Evolutionary conservation across 2,797 vertebrate genomes (phyloP), one percentile per base, ranked within the genome.

Genomic region (Galagoides demidoff): DNA sequence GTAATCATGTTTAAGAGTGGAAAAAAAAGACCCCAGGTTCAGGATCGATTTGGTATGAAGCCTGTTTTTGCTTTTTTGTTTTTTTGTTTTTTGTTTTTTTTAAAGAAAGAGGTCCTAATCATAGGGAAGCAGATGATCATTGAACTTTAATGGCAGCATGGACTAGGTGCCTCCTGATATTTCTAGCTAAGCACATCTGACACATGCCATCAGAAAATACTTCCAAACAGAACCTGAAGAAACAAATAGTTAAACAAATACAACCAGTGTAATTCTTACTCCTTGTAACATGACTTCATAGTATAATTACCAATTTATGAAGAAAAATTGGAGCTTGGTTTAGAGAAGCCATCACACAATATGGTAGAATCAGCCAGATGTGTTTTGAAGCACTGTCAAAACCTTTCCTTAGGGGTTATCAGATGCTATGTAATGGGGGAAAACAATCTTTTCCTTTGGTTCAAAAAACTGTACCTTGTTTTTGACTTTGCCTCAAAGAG

Each of bases 401-500:
- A 68, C 12, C 12, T 7, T 19, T 81, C 89, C 86, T 37, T 7
- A 31, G 25, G 17, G 31, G 37, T 70, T 96, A 85, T 90, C 37
- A 82, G 12, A 39, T 64, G 16, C 14, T 52, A 52, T 14, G 4
- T 52, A 90, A 95, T 43, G 2, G 22, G 79, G 5, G 23, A 78
- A 76, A 91, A 43, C 57, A 87, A 78, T 55, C 11, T 71, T 95
- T 10, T 10, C 17, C 61, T 77, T 34, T 92, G 59, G 23, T 93
- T 95, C 34, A 93, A 87, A 93, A 93, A 74, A 43, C 25, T 71
- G 76, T 8, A 89, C 31, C 17, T 88, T 87, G 37, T n/a, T 93
- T 96, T 93, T 94, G 23, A 92, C 74, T 86, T 95, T 89, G 45
- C 27, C 81, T 88, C 63, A n/a, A 49, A 45, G 16, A 13, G 7